Conservation (phyloP, 2,113 vertebrate species). For the Uria lomvia region DNA sequence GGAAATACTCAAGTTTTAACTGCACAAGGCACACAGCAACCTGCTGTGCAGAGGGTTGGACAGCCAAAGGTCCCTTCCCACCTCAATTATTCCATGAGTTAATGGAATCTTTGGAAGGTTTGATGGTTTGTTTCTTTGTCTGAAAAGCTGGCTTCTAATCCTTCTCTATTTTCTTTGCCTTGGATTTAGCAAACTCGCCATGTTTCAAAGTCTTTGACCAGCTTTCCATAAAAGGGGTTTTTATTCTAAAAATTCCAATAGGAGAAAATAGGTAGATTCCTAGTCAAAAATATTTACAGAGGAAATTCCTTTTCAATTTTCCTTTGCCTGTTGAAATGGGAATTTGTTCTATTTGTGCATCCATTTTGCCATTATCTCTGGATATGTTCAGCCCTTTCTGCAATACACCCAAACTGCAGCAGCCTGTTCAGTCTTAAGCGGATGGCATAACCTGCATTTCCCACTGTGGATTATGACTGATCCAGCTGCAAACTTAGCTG, state of each 20-base stretch:
- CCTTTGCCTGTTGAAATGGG: background rate
- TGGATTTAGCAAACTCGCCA: background rate
- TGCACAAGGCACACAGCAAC: background rate
- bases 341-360: background rate
- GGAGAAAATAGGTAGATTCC: background rate
- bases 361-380: background rate
- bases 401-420: background rate
- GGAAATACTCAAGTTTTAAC: background rate
- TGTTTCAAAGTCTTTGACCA: background rate
- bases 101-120: background rate
- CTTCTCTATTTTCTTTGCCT: background rate
- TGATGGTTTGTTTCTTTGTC: background rate
- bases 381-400: background rate
- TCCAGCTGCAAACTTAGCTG: background rate
- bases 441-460: background rate
- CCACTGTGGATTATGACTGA: background rate
- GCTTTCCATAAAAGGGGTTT: rapidly evolving
- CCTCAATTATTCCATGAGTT: background rate
- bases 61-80: background rate
- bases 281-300: background rate
- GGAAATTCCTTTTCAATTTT: background rate
- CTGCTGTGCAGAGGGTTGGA: rapidly evolving
- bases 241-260: background rate
- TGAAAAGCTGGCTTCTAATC: background rate
- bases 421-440: background rate